A percentile compares a stretch with the other conserved stretches of the same genome.
Conservation (phyloP, 2,888 invertebrate species). For the Arctia plantaginis region DNA sequence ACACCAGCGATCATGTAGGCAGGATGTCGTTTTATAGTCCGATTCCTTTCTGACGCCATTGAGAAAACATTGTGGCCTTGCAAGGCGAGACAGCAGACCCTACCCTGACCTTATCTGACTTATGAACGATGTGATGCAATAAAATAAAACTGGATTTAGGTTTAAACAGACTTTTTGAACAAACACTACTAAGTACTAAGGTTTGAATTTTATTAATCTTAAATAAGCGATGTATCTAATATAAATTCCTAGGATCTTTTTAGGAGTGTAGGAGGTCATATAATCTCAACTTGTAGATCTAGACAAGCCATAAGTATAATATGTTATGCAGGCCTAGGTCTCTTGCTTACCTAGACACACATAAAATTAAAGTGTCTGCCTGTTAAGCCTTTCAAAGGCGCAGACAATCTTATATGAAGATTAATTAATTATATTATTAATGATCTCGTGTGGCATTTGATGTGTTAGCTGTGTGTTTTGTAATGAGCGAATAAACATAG, state of each 20-base stretch:
- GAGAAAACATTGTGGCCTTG: no score
- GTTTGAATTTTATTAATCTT: not conserved
- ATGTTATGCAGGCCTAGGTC: constrained; percentile 35
- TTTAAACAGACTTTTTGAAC: not conserved
- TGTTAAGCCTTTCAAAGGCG: constrained; percentile 1
- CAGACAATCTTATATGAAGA: constrained; percentile 9
- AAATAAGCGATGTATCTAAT: not conserved
- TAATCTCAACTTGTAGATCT: constrained; percentile 35
- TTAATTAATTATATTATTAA: not conserved
- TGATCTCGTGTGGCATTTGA: not conserved
- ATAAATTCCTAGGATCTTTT: constrained; percentile 9
- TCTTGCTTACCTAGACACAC: constrained; percentile 51
- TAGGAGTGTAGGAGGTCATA: constrained; percentile 29
- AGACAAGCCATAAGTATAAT: constrained; percentile 33
- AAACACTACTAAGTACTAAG: not conserved
- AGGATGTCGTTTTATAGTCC: not conserved
- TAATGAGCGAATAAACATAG: not conserved
- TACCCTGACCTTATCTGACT: not conserved
- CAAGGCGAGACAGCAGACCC: not conserved
- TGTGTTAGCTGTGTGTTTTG: not conserved
- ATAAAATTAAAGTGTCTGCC: constrained; percentile 29
- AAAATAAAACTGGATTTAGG: no score
- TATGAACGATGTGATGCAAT: not conserved
- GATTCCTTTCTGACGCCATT: not conserved
- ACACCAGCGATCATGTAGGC: not conserved